These are phyloP conservation scores for Noctua pronuba DNA, from an alignment of 2,888 invertebrate genomes.

Conservation along the genomic window DNA sequence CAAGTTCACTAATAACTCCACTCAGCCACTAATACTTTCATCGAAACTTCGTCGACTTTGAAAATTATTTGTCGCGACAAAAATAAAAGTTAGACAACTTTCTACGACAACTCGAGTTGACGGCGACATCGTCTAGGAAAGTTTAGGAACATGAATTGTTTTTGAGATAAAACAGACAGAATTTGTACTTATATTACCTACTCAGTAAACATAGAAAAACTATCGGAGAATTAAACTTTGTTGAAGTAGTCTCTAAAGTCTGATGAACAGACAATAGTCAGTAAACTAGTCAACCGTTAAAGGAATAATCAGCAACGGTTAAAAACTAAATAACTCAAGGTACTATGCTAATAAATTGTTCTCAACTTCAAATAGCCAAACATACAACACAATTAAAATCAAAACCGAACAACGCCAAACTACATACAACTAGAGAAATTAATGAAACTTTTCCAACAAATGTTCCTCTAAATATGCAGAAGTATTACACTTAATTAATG, in stretches of 20 bases:
- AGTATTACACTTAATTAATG: slow-evolving; percentile 68
- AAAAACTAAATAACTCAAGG: background rate
- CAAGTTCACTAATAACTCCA: slow-evolving; percentile 51
- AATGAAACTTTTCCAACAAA: slow-evolving; percentile 50
- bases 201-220: slow-evolving; percentile 12
- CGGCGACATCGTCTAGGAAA: slow-evolving; percentile 33
- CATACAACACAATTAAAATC: slow-evolving; percentile 23
- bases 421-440: slow-evolving; percentile 28
- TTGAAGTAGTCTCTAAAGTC: background rate
- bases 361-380: background rate
- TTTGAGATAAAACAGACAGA: slow-evolving; percentile 10
- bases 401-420: slow-evolving; percentile 27
- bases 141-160: slow-evolving; percentile 34
- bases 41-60: slow-evolving; percentile 47
- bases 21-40: slow-evolving; percentile 21
- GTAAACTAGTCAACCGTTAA: background rate
- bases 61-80: slow-evolving; percentile 49
- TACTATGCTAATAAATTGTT: slow-evolving; percentile 4
- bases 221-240: background rate
- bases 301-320: background rate
- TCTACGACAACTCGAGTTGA: slow-evolving; percentile 30
- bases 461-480: slow-evolving; percentile 58
- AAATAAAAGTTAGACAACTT: slow-evolving; percentile 46
- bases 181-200: background rate
- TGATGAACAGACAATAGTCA: background rate